Evolutionary conservation across 1,140 invertebrate genomes (phyloP), one percentile per base, ranked within the genome.

Genomic region (Drosophila kurseongensis): DNA sequence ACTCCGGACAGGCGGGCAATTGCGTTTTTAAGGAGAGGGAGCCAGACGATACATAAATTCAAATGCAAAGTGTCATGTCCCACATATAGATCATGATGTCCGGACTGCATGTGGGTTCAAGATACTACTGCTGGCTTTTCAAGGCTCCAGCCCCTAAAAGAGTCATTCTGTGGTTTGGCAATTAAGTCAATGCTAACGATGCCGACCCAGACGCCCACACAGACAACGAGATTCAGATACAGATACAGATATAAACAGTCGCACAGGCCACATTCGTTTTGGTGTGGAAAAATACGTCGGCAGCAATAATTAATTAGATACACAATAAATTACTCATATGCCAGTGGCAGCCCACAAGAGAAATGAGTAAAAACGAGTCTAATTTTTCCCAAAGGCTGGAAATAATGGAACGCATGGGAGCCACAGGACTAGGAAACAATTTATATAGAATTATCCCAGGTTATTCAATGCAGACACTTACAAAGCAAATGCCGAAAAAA

Each of bases 241-340:
- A 63, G 29, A 51, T 40, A 63, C 32, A 61, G 42, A 55, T 56
- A 16, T 16, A 67, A 38, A 47, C 50, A 69, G 67, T 32, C 44
- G 27, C 36, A 42, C 67, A 55, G 36, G 63, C 36, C 65, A 69
- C 65, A 71, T 14, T 71, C 44, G 52, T 38, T 54, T 57, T 32
- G 68, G 52, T 55, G 63, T 16, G 44, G 51, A 83, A 78, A 81
- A 72, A 83, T 78, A 75, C 79, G 59, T 44, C 61, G 79, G 61
- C 68, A 79, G 79, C 80, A 74, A 57, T 83, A 82, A 83, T 83
- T 82, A 82, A 82, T 82, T 82, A 82, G 69, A 82, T 83, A 75
- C 80, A 61, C 75, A 68, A 82, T 82, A 83, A 82, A 82, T 82
- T 78, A 82, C 79, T 83, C 80, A 79, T 61, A 75, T 48, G 79